Base-by-base conservation (phyloP, 2,113 vertebrate species). In the Elephantulus edwardii region DNA sequence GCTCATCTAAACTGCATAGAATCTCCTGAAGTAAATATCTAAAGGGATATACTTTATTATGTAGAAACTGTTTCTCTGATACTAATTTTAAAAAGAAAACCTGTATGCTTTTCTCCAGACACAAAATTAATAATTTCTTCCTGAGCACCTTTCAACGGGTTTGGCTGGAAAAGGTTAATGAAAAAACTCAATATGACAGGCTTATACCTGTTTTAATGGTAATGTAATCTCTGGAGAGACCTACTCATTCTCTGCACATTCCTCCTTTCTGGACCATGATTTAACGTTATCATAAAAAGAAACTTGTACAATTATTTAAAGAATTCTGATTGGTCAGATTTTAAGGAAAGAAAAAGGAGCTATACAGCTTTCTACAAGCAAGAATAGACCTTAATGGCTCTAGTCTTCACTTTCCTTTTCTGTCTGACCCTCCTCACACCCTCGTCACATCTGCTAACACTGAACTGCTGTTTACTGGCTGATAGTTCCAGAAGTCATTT, bases 81-180 rank as follows among this genome's bases (percentile, higher is more conserved):
- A 96, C 98, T 98, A 96, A 98, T 97, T 98, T 98, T 98, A 98
- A 98, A 98, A 98, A 98, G 98, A 98, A 98, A 98, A 98, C 96
- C 97, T 98, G 95, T 98, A 97, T 98, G 97, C 98, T 98, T 98
- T 98, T 98, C 98, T 98, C 98, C 98, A 99, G 99, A 99, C 98
- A 99, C 98, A 99, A 98, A 99, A 99, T 98, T 99, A 99, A 98
- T 98, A 99, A 98, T 99, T 99, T 98, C 98, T 99, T 99, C 99
- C 98, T 99, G 98, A 99, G 97, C 97, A 97, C 98, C 98, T 99
- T 98, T 98, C 98, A 98, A 98, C 98, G 97, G 97, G 97, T 98
- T 97, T 99, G 99, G 99, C 98, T 99, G 98, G 98, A 98, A 98
- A 98, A 98, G 98, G 98, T 99, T 98, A 98, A 99, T 98, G 98